phyloP scores from a whole-genome alignment of 2,797 vertebrate genomes.

The Poeciliopsis turneri region DNA sequence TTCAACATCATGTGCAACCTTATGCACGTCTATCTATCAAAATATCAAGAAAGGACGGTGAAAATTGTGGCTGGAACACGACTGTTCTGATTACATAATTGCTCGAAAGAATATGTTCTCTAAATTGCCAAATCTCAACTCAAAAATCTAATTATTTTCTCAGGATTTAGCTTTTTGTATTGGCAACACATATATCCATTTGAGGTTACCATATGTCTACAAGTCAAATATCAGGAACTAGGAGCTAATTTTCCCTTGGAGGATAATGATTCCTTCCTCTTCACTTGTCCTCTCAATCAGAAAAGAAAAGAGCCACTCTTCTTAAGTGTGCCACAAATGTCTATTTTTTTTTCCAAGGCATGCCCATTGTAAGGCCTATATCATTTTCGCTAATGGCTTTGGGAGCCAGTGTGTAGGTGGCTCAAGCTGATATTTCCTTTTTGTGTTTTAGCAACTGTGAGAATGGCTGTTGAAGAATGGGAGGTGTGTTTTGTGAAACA shows the following conservation, averaged over 20 bases:
- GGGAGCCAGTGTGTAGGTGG: conserved; percentile 30
- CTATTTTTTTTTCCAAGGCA: neutral
- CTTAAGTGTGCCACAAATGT: conserved; percentile 12
- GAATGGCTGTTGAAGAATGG: conserved; percentile 35
- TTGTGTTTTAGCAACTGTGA: conserved; percentile 39
- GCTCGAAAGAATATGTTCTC: neutral
- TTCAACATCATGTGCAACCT: neutral
- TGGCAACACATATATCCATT: neutral
- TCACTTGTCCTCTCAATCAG: conserved; percentile 6
- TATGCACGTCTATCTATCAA: neutral
- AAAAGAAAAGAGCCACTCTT: conserved; percentile 7
- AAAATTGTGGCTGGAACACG: neutral
- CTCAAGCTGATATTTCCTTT: conserved; percentile 23
- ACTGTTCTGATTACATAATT: neutral
- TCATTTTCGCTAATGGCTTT: conserved; percentile 24
- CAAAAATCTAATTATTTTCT: neutral
- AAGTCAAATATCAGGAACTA: conserved; percentile 4
- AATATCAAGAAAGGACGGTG: neutral
- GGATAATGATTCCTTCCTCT: conserved; percentile 2
- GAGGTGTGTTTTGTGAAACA: conserved; percentile 42
- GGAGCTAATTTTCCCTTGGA: neutral
- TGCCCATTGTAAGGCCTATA: neutral
- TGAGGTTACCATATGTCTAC: neutral
- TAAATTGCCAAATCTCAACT: neutral
- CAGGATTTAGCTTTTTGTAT: neutral